phyloP scores from a whole-genome alignment of 2,888 invertebrate species.

The Aricia artaxerxes region DNA sequence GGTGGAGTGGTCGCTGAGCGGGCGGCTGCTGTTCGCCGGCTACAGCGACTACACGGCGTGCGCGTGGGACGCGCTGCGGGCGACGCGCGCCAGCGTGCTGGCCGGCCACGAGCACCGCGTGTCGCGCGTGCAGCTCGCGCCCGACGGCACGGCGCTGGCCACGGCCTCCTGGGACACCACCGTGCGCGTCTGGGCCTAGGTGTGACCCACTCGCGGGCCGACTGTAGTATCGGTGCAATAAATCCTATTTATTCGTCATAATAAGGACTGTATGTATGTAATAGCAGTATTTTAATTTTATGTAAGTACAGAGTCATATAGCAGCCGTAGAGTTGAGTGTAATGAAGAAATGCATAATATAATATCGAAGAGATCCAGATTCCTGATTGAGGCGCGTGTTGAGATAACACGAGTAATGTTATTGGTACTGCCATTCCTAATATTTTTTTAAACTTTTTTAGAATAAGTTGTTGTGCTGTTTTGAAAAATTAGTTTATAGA shows the following conservation, averaged over 20 bases:
- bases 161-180: slow-evolving; percentile 95
- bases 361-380: neutral
- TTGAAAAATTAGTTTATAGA: slow-evolving; percentile 9
- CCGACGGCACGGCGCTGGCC: slow-evolving; percentile 98
- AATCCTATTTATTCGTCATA: slow-evolving; percentile 17
- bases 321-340: neutral
- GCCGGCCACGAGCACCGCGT: slow-evolving; percentile 98
- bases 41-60: slow-evolving; percentile 99
- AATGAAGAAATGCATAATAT: neutral
- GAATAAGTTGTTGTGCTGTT: slow-evolving; percentile 4
- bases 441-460: slow-evolving; percentile 21
- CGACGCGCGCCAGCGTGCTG: slow-evolving; percentile 91
- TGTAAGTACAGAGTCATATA: neutral
- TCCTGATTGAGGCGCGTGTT: neutral
- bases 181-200: slow-evolving; percentile 50
- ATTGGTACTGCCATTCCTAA: slow-evolving; percentile 21
- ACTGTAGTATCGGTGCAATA: slow-evolving; percentile 15
- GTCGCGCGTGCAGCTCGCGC: slow-evolving; percentile 94
- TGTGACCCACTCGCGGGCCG: neutral
- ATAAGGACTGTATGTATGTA: slow-evolving; percentile 3
- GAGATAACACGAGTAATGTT: neutral
- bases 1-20: slow-evolving; percentile 98
- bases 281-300: neutral
- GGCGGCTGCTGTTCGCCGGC: slow-evolving; percentile 96
- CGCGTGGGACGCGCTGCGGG: slow-evolving; percentile 99